Evolutionary conservation across 2,113 vertebrate species (phyloP).

Genomic region (Piprites chloris): DNA sequence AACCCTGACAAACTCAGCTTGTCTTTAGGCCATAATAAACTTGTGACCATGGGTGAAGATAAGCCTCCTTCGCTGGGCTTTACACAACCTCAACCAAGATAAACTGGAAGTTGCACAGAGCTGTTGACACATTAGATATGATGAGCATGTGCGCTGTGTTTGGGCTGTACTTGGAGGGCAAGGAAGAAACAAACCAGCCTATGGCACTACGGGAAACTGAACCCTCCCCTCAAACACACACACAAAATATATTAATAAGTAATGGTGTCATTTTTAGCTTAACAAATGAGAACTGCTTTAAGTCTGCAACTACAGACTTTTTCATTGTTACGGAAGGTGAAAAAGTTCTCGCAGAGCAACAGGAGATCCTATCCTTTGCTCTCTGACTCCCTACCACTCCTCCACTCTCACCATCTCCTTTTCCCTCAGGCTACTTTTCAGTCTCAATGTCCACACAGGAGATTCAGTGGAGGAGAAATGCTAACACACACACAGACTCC

Average conservation of each 20-base stretch:
- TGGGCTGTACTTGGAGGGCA: not conserved
- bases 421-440: not conserved
- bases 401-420: not conserved
- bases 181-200: not conserved
- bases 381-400: not conserved
- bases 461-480: not conserved
- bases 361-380: not conserved
- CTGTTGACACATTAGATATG: not conserved
- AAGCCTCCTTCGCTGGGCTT: not conserved
- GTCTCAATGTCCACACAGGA: not conserved
- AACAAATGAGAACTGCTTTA: not conserved
- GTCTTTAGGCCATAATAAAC: not conserved
- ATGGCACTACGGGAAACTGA: not conserved
- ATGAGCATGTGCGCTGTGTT: accelerated
- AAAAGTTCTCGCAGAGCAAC: not conserved
- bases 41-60: not conserved
- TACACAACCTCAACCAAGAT: not conserved
- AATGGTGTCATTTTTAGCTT: not conserved
- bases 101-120: not conserved
- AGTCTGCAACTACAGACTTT: not conserved
- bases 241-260: not conserved
- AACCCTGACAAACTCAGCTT: not conserved
- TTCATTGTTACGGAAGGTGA: not conserved
- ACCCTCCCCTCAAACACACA: not conserved
- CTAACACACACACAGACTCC: not conserved